Conservation (phyloP, 2,888 invertebrate species). For the Cinara cedri region DNA sequence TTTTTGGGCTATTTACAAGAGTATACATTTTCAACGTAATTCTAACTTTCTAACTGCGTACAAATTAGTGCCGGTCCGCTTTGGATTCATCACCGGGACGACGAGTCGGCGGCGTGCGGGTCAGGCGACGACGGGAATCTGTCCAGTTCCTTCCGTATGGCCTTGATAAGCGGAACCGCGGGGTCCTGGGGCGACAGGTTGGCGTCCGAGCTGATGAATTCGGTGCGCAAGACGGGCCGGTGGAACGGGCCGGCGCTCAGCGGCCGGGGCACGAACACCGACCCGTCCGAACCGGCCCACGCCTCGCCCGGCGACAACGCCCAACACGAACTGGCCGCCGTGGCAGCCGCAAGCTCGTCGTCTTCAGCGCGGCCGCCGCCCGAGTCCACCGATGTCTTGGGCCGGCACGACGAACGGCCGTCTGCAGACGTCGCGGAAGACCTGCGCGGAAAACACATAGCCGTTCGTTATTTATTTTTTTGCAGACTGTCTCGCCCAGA, state of each 20-base stretch:
- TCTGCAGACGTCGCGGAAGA: slow-evolving; percentile 18
- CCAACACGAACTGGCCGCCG: slow-evolving; percentile 47
- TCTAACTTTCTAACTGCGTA: no score
- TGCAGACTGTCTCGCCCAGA: no score
- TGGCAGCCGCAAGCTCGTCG: slow-evolving; percentile 9
- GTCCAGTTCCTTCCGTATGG: slow-evolving; percentile 76
- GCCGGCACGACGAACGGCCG: slow-evolving; percentile 54
- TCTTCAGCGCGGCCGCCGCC: slow-evolving; percentile 28
- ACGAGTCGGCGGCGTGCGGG: slow-evolving; percentile 25
- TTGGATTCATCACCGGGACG: slow-evolving; percentile 33
- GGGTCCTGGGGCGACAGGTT: slow-evolving; percentile 72
- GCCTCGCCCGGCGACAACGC: slow-evolving; percentile 42
- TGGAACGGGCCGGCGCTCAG: slow-evolving; percentile 73
- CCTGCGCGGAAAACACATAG: neutral
- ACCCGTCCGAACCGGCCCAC: slow-evolving; percentile 50
- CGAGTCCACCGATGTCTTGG: slow-evolving; percentile 59
- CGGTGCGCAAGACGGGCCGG: slow-evolving; percentile 66
- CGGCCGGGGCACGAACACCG: slow-evolving; percentile 64
- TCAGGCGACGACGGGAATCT: slow-evolving; percentile 59
- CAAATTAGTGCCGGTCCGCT: no score
- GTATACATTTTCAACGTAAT: no score
- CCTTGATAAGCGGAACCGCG: slow-evolving; percentile 81
- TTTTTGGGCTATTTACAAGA: no score
- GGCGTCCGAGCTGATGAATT: slow-evolving; percentile 68
- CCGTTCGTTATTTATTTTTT: no score